phyloP scores from a whole-genome alignment of 2,113 vertebrate species.

The Aviceda subcristata region DNA sequence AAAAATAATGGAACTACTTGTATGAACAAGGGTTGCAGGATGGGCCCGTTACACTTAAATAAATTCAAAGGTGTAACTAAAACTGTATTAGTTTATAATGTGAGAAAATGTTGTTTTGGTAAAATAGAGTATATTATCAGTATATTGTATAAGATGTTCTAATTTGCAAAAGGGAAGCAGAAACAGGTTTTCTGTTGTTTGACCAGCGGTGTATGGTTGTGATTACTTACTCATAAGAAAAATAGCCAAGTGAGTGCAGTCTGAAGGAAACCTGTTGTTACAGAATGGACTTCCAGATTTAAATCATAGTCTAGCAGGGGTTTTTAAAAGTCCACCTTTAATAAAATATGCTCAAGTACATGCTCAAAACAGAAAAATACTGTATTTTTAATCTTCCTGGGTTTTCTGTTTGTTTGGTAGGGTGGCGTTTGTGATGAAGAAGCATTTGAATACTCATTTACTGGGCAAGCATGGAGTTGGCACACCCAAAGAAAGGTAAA shows the following conservation, averaged over 20 bases:
- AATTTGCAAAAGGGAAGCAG: background rate
- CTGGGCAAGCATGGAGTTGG: conserved; percentile 96
- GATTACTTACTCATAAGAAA: background rate
- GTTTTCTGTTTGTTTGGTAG: conserved; percentile 71
- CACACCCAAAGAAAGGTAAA: conserved; percentile 96
- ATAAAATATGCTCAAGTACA: background rate
- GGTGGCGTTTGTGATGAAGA: conserved; percentile 99
- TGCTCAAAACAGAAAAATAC: background rate
- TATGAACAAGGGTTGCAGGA: background rate
- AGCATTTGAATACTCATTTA: conserved; percentile 95
- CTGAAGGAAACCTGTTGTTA: background rate
- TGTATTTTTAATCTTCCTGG: background rate
- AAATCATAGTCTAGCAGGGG: background rate
- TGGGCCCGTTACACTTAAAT: background rate
- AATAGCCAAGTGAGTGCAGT: background rate
- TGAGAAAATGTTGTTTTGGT: background rate
- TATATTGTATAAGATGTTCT: background rate
- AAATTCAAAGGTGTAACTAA: background rate
- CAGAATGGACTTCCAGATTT: background rate
- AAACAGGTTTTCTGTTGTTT: background rate
- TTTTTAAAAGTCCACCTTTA: background rate
- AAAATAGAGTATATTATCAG: background rate
- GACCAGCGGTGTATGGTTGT: background rate
- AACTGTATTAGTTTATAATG: background rate
- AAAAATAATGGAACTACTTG: background rate